Evolutionary conservation across 2,888 invertebrate species (phyloP), one percentile per base, ranked within the genome.

Genomic region (Sepiola atlantica): DNA sequence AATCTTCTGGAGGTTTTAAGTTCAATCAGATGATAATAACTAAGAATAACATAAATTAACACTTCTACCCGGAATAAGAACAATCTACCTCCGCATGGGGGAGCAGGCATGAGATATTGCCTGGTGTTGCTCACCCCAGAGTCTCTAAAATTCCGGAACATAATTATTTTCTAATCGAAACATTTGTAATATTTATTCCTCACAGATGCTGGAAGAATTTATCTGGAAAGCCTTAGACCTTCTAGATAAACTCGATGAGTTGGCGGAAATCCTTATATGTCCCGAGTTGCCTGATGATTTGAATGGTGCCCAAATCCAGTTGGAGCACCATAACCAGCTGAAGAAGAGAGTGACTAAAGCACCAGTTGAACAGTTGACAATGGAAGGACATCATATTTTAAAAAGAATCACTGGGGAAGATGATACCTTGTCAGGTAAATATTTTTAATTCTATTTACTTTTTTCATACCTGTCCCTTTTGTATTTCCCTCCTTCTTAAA

Each of bases 231-330:
- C 99, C 2, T 98, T 98, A 94, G 99, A 99, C 97, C 98, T 99
- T 95, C 98, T 99, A 95, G 99, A 99, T 97, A 98, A 99, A 95
- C 98, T 99, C 95, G 99, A 99, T 96, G 99, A 99, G 97, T 98
- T 99, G 95, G 98, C 99, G 97, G 99, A 99, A 97, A 99, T 99
- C 97, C 98, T 99, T 94, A 98, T 98, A 94, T 98, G 99, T 95
- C 99, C 98, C 95, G 99, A 99, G 97, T 99, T 99, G 97, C 99
- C 99, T 0, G 99, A 99, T 97, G 99, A 99, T 97, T 99, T 99
- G 45, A 98, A 98, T 94, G 98, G 99, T 94, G 99, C 99, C 35
- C 98, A 99, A 96, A 98, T 98, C 96, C 98, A 98, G 94, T 98
- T 99, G 95, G 99, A 99, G 97, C 98, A 99, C 95, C 99, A 99